Conservation (phyloP, 2,113 vertebrate species). For the Benitochromis conjunctus region DNA sequence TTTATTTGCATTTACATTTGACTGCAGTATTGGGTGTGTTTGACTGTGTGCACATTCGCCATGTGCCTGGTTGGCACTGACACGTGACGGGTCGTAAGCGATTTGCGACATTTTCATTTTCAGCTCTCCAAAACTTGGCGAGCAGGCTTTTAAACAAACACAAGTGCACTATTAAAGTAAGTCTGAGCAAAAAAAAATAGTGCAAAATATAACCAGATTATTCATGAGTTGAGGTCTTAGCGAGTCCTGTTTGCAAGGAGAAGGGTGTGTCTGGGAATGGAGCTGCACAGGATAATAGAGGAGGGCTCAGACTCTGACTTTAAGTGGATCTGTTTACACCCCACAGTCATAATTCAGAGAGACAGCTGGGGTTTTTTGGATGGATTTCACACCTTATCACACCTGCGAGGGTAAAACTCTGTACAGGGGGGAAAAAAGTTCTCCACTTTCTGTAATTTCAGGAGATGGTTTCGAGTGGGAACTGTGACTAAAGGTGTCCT, state of each 20-base stretch:
- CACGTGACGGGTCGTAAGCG: neutral
- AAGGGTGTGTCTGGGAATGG: constrained; percentile 65
- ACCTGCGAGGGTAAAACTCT: neutral
- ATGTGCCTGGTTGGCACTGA: neutral
- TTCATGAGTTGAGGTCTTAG: neutral
- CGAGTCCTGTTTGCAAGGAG: neutral
- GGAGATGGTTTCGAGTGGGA: neutral
- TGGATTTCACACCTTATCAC: constrained; percentile 4
- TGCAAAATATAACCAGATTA: neutral
- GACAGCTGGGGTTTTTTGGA: neutral
- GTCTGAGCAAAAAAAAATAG: too few relatives aligned
- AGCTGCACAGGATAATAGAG: constrained; percentile 43
- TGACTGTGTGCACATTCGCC: neutral
- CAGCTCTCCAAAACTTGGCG: neutral
- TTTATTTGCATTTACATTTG: constrained; percentile 45
- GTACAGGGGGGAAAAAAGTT: neutral
- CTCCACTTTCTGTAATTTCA: neutral
- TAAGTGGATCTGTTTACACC: constrained; percentile 59
- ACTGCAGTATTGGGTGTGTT: constrained; percentile 14
- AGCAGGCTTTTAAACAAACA: neutral
- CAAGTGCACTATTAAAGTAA: too few relatives aligned
- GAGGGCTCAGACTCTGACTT: constrained; percentile 29
- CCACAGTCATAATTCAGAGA: constrained; percentile 42
- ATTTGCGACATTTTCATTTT: neutral
- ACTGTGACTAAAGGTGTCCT: neutral